Evolutionary conservation across 1,140 invertebrate species (phyloP).

Genomic region (Varroa destructor): DNA sequence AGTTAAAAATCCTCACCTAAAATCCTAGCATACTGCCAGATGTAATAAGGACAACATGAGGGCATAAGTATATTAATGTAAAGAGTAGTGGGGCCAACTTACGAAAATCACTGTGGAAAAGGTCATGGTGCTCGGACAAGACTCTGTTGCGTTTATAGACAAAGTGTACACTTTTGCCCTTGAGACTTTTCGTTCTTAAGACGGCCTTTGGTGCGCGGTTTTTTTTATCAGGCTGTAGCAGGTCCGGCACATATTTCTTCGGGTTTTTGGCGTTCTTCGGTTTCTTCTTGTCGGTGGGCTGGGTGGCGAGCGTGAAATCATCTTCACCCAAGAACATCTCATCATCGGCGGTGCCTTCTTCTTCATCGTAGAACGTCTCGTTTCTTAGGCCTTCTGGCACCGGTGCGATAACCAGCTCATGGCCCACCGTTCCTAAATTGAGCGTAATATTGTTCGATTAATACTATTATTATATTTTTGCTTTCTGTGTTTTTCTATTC

Average conservation of each 20-base stretch:
- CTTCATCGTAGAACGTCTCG: constrained; percentile 31
- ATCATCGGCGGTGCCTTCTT: constrained; percentile 50
- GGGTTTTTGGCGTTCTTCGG: constrained; percentile 13
- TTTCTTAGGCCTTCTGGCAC: constrained; percentile 49
- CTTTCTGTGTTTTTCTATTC: not conserved
- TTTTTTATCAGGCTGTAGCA: not conserved
- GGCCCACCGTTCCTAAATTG: constrained; percentile 69
- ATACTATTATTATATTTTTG: not conserved
- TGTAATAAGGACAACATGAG: no score
- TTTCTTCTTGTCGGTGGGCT: constrained; percentile 31
- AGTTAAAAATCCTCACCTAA: no score
- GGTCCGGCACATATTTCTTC: constrained; percentile 6
- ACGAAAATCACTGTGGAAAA: constrained; percentile 55
- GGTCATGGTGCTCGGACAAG: constrained; percentile 38
- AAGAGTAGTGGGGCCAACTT: constrained; percentile 36
- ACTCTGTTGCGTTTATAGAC: constrained; percentile 50
- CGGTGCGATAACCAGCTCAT: constrained; percentile 69
- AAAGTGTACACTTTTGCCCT: constrained; percentile 44
- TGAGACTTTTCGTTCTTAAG: not conserved
- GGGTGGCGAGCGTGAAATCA: constrained; percentile 39
- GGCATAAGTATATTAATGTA: no score
- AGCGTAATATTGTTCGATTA: not conserved
- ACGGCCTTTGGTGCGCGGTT: constrained; percentile 43
- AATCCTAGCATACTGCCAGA: no score
- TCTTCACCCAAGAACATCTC: constrained; percentile 56